These are phyloP conservation scores for Aegotheles bennettii DNA, from an alignment of 2,113 vertebrate species.

Conservation along the genomic window DNA sequence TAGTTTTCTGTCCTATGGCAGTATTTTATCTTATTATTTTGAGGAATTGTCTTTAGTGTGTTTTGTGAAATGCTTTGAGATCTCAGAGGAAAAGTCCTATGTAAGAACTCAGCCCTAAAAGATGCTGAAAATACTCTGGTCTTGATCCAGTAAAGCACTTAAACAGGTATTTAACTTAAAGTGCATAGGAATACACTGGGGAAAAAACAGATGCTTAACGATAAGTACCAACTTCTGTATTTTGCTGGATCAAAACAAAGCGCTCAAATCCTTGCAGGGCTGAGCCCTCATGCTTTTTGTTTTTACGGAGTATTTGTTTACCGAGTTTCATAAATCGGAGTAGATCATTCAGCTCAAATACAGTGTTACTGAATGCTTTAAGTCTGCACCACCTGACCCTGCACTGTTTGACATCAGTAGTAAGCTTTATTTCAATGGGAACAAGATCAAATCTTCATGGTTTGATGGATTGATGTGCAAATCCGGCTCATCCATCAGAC, in stretches of 20 bases:
- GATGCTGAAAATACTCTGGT: not conserved
- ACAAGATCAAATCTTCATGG: not conserved
- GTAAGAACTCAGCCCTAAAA: not conserved
- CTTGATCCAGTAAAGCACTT: not conserved
- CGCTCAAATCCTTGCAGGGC: not conserved
- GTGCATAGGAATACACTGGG: not conserved
- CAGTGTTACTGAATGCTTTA: not conserved
- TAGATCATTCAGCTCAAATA: not conserved
- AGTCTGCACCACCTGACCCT: not conserved
- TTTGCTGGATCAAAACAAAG: not conserved
- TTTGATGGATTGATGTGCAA: not conserved
- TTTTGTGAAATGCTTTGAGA: not conserved
- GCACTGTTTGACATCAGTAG: not conserved
- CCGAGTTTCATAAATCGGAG: not conserved
- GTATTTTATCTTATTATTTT: not conserved
- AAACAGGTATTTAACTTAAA: not conserved
- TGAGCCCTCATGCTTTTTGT: not conserved
- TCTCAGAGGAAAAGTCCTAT: not conserved
- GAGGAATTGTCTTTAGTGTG: not conserved
- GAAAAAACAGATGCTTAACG: not conserved
- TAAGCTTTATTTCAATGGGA: not conserved
- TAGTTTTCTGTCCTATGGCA: not conserved
- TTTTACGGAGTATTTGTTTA: not conserved
- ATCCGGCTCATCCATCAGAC: not conserved
- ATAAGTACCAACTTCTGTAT: not conserved